Base-by-base conservation (phyloP, 2,113 vertebrate species). In the Pyrgilauda ruficollis region DNA sequence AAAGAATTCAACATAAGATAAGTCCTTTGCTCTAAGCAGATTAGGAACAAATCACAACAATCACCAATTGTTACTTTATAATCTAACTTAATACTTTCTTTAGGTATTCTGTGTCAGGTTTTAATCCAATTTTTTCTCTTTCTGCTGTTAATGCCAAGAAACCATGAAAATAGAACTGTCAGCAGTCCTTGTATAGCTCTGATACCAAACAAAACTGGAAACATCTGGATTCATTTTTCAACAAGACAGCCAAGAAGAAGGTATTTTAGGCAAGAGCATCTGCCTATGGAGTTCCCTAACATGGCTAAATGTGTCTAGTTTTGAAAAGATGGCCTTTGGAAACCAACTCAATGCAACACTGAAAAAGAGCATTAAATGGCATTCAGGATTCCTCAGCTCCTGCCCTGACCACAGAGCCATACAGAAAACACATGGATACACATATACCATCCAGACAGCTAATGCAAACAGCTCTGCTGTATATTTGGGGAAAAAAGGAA, bases 1-100 rank as follows among this genome's bases (percentile, higher is more conserved):
- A 95, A 95, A 89, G 64, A 97, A 93, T 90, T 96, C 90, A 93
- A 84, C 49, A 81, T 89, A 94, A 97, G 91, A 94, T 94, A 93
- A 90, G 26, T 89, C 62, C 76, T 93, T 70, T 3, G 23, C 90
- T 90, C 75, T 94, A 97, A 94, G 69, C 47, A 95, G 82, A 95
- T 94, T 95, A 95, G 72, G 89, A 91, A 91, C 75, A 93, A 90
- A 87, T 68, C 72, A 74, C 31, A 41, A 91, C 91, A 59, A 70
- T 94, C 84, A 75, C 41, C 0, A 0, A 84, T 53, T 47, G 90
- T 81, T 96, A 90, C 64, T 86, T 94, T 82, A 84, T 41, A 94
- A 94, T 70, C 47, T 80, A 80, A 87, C 66, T 76, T 44, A 75
- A 73, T 58, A 28, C 47, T 83, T 92, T 59, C n/a, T 73, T 88